Evolutionary conservation across 2,888 invertebrate species (phyloP).

Genomic region (Coenonympha glycerion): DNA sequence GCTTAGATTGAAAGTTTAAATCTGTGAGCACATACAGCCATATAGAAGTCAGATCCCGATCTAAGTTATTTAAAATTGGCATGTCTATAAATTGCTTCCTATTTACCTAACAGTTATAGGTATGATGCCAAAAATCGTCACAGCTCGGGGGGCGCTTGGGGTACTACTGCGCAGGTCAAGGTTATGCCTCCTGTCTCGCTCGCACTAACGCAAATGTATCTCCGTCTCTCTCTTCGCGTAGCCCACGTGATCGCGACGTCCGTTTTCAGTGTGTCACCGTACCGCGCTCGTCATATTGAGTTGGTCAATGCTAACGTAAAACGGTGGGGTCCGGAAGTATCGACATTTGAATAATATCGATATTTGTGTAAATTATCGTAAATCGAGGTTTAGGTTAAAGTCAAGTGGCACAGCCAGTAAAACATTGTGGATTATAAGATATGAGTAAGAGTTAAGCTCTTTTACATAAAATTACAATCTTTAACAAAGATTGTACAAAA

Average conservation of each 20-base stretch:
- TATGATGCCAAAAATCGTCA: slow-evolving; percentile 29
- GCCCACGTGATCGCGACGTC: slow-evolving; percentile 40
- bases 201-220: slow-evolving; percentile 27
- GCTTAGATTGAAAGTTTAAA: too few species aligned
- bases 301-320: slow-evolving; percentile 12
- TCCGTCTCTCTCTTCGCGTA: slow-evolving; percentile 34
- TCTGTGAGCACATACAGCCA: too few species aligned
- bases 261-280: slow-evolving; percentile 37
- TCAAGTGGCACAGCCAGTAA: too few species aligned
- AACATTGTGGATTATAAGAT: too few species aligned
- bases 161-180: slow-evolving; percentile 61
- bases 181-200: slow-evolving; percentile 42
- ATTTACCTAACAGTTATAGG: neutral
- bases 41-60: neutral
- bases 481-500: too few species aligned
- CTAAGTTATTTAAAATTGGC: neutral
- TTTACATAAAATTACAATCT: too few species aligned
- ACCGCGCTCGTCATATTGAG: slow-evolving; percentile 18
- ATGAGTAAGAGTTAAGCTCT: too few species aligned
- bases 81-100: neutral
- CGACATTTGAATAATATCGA: neutral
- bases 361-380: neutral
- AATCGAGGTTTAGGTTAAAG: too few species aligned
- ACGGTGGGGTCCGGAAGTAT: neutral
- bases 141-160: slow-evolving; percentile 33